Percentiles rank a stretch among this genome's conserved stretches.
phyloP scores from a whole-genome alignment of 2,797 vertebrate species.

The Pseudomugil tenellus region DNA sequence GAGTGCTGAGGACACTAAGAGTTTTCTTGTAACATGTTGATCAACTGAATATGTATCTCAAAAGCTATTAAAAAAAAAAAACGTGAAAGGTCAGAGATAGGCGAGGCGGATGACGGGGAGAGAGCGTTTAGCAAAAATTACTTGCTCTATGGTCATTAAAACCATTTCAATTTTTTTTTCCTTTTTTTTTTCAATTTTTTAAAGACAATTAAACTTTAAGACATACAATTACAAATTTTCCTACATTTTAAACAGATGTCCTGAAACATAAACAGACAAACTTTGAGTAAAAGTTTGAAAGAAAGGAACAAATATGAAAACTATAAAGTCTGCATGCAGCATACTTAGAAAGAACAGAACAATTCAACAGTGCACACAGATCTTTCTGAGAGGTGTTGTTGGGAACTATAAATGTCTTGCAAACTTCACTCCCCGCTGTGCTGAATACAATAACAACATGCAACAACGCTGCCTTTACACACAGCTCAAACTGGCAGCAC shows the following conservation, averaged over 20 bases:
- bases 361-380: not conserved
- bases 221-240: not conserved
- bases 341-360: not conserved
- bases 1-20: constrained; percentile 33
- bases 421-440: constrained; percentile 34
- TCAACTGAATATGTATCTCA: too few species aligned
- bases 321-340: not conserved
- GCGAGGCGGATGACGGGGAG: too few species aligned
- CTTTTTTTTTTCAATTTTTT: too few species aligned
- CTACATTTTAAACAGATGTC: not conserved
- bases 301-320: not conserved
- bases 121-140: not conserved
- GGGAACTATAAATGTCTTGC: constrained; percentile 32
- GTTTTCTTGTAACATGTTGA: constrained; percentile 25
- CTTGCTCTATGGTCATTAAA: not conserved
- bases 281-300: not conserved
- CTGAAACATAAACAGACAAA: not conserved
- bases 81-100: too few species aligned
- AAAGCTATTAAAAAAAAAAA: too few species aligned
- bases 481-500: not conserved
- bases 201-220: not conserved
- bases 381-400: constrained; percentile 18
- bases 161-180: too few species aligned
- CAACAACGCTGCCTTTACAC: constrained; percentile 23
- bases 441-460: constrained; percentile 11